These are phyloP conservation scores for Andrena flavipes DNA, from an alignment of 2,888 invertebrate genomes.

Conservation along the genomic window DNA sequence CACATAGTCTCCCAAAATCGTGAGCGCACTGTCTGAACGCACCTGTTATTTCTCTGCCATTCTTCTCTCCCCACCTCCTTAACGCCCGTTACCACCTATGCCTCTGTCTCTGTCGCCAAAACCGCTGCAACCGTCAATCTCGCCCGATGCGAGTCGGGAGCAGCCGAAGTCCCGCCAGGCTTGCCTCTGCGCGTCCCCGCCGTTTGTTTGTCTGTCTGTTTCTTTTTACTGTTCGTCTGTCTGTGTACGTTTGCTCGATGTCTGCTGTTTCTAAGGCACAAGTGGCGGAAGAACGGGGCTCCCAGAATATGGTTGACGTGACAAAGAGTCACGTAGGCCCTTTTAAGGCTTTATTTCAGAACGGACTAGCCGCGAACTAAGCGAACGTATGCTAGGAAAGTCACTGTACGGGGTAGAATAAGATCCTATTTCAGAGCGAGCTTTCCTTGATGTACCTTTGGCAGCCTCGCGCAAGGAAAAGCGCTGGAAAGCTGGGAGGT, in stretches of 20 bases:
- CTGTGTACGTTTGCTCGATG: constrained; percentile 7
- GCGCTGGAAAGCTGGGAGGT: constrained; percentile 1
- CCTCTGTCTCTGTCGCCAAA: constrained; percentile 9
- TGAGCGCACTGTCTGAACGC: constrained; percentile 51
- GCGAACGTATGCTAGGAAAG: too few species aligned
- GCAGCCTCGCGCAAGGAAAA: neutral
- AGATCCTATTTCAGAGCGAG: neutral
- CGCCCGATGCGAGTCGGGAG: neutral
- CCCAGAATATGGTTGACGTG: too few species aligned
- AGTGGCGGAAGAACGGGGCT: neutral
- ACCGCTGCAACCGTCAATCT: constrained; percentile 12
- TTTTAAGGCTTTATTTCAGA: too few species aligned
- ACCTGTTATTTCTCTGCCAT: constrained; percentile 18
- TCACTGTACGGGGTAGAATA: too few species aligned
- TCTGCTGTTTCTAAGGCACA: neutral
- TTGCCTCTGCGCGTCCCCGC: constrained; percentile 31
- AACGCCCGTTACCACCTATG: neutral
- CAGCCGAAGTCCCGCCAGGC: constrained; percentile 25
- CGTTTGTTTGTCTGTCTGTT: neutral
- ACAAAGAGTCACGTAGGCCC: too few species aligned
- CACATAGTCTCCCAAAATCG: constrained; percentile 71
- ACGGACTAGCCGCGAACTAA: too few species aligned
- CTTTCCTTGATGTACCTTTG: neutral
- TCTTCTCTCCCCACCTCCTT: neutral
- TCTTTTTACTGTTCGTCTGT: neutral